A percentile compares a stretch with the other conserved stretches of the same genome.
phyloP scores from a whole-genome alignment of 2,888 invertebrate species.

The Phaonia tiefii region DNA sequence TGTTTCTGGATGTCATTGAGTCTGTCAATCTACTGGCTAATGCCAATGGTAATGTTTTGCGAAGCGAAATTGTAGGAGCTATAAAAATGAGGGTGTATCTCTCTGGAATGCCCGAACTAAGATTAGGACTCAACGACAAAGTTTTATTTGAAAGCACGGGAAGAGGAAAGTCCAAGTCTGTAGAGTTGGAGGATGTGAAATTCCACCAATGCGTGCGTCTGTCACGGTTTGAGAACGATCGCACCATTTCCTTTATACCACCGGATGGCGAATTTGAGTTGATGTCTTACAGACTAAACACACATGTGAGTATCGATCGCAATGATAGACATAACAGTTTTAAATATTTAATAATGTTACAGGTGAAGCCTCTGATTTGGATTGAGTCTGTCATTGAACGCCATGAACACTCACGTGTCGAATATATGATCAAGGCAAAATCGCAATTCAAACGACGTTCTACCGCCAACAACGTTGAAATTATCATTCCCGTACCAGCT shows the following conservation, averaged over 20 bases:
- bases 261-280: constrained; percentile 99
- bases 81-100: constrained; percentile 99
- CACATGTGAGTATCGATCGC: constrained; percentile 88
- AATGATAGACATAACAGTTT: no score
- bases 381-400: constrained; percentile 99
- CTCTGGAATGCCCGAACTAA: constrained; percentile 98
- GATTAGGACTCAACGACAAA: constrained; percentile 98
- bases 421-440: constrained; percentile 99
- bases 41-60: constrained; percentile 96
- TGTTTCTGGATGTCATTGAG: constrained; percentile 99
- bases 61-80: constrained; percentile 98
- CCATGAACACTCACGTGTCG: constrained; percentile 97
- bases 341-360: not conserved
- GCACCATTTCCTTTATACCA: constrained; percentile 98
- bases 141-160: constrained; percentile 98
- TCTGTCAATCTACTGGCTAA: constrained; percentile 97
- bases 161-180: constrained; percentile 97
- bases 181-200: constrained; percentile 98
- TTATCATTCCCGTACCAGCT: constrained; percentile 96
- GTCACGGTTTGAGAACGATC: constrained; percentile 98
- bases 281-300: constrained; percentile 98
- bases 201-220: constrained; percentile 99
- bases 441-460: constrained; percentile 98
- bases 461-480: constrained; percentile 99
- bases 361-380: constrained; percentile 97